Percentiles rank a stretch among this genome's conserved stretches.
phyloP scores from a whole-genome alignment of 1,140 invertebrate species.

The Zeugodacus cucurbitae region DNA sequence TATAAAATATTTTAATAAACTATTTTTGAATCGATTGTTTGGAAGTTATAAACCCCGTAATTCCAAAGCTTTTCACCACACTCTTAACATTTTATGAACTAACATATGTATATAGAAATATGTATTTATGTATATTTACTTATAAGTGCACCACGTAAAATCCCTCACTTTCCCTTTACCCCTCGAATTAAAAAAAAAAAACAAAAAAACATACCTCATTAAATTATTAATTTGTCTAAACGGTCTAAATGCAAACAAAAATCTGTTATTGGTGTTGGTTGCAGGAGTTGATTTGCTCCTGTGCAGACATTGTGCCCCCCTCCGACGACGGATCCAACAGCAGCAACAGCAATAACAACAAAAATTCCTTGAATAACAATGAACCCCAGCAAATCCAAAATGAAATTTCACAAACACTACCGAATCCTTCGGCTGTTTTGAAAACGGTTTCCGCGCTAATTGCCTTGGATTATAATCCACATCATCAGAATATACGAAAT shows the following conservation, averaged over 20 bases:
- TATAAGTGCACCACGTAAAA: background rate
- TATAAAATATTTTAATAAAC: no score
- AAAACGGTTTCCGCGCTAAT: conserved; percentile 60
- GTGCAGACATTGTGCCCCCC: conserved; percentile 75
- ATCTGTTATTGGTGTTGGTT: conserved; percentile 72
- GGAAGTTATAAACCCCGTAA: background rate
- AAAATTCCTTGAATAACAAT: conserved; percentile 49
- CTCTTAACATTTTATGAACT: background rate
- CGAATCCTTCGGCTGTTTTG: conserved; percentile 60
- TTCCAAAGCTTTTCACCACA: conserved; percentile 30
- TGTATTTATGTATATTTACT: background rate
- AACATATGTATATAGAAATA: background rate
- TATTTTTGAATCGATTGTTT: no score
- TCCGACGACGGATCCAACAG: conserved; percentile 53
- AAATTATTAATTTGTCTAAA: conserved; percentile 31
- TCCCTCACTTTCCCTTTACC: background rate
- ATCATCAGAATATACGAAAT: conserved; percentile 62
- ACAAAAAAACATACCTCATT: background rate
- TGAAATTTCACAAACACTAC: conserved; percentile 47
- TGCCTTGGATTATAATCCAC: conserved; percentile 62
- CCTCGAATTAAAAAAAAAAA: background rate
- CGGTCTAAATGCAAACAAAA: conserved; percentile 43
- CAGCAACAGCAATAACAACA: conserved; percentile 49
- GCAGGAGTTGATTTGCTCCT: conserved; percentile 81
- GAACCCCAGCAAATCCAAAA: conserved; percentile 29